Evolutionary conservation across 2,113 vertebrate genomes (phyloP).

Genomic region (rabbit (Oryctolagus cuniculus)): DNA sequence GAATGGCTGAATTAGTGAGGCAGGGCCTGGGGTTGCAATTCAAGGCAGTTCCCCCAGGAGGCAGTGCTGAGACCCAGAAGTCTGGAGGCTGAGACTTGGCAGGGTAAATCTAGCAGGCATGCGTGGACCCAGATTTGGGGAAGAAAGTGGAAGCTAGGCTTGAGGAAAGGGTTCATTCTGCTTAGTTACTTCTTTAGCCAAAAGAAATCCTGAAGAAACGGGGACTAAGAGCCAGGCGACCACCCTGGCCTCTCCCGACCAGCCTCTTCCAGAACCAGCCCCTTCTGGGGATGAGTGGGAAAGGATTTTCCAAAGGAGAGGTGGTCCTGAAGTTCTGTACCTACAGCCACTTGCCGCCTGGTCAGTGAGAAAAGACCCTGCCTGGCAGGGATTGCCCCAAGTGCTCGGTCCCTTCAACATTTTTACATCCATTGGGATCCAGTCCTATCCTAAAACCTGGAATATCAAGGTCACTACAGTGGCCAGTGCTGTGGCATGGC

Average conservation of each 20-base stretch:
- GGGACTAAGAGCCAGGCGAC: background rate
- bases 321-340: background rate
- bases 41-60: background rate
- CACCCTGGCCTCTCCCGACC: background rate
- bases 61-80: background rate
- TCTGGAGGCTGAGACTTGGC: background rate
- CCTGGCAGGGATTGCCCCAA: background rate
- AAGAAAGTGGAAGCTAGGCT: background rate
- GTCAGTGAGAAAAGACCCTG: background rate
- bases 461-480: background rate
- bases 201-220: background rate
- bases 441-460: conserved; percentile 12
- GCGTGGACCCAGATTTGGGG: background rate
- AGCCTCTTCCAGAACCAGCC: conserved; percentile 1
- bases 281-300: background rate
- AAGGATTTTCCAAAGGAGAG: background rate
- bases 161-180: background rate
- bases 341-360: background rate
- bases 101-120: background rate
- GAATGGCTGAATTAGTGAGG: conserved; percentile 9
- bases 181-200: background rate
- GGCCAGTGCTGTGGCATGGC: too few species aligned
- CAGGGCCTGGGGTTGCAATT: background rate
- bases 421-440: background rate
- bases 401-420: background rate